phyloP scores from a whole-genome alignment of 2,113 vertebrate genomes.

The Axis porcinus region DNA sequence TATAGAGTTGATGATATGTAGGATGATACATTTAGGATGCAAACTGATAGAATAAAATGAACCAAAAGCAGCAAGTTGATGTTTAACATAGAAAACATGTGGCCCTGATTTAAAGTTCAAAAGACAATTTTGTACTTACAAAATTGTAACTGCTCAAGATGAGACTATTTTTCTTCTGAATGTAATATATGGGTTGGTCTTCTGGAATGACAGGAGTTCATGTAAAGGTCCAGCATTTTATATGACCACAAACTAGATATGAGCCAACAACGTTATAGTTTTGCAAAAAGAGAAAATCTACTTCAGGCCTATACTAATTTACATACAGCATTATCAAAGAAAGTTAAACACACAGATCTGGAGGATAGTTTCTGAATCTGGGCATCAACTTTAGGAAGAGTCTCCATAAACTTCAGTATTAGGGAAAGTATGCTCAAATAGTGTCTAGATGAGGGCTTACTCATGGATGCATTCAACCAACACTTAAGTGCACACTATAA shows the following conservation, averaged over 20 bases:
- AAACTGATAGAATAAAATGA: conserved; percentile 25
- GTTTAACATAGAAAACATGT: conserved; percentile 49
- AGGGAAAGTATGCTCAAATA: conserved; percentile 11
- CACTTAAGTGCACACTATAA: neutral
- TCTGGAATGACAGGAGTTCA: conserved; percentile 57
- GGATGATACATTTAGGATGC: neutral
- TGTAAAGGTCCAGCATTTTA: conserved; percentile 52
- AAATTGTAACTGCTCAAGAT: conserved; percentile 56
- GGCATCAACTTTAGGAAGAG: neutral
- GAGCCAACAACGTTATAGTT: conserved; percentile 37
- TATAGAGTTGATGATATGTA: neutral
- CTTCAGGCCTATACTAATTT: conserved; percentile 47
- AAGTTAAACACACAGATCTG: neutral
- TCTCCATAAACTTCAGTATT: neutral
- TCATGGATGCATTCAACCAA: neutral
- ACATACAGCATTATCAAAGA: conserved; percentile 53
- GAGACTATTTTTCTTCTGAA: conserved; percentile 53
- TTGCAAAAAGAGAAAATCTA: conserved; percentile 44
- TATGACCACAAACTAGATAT: conserved; percentile 55
- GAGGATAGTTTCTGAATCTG: neutral
- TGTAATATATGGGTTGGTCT: conserved; percentile 61
- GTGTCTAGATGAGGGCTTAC: neutral
- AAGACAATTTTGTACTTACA: conserved; percentile 63
- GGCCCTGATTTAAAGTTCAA: conserved; percentile 62
- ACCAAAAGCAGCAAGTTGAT: conserved; percentile 21